A percentile compares a stretch with the other conserved stretches of the same genome.
Evolutionary conservation across 2,113 vertebrate species (phyloP).

Genomic region (Oncorhynchus mykiss): DNA sequence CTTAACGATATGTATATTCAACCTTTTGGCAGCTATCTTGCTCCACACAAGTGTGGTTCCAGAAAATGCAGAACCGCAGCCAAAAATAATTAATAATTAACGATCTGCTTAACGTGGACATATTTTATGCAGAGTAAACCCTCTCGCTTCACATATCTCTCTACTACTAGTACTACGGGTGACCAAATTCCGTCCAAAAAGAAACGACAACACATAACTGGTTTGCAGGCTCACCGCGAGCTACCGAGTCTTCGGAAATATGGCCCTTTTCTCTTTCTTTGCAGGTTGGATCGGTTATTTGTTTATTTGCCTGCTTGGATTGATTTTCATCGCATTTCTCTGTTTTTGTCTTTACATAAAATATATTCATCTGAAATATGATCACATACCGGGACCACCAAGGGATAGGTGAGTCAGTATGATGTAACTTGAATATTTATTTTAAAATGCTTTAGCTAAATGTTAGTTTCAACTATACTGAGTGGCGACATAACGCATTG

Average conservation of each 20-base stretch:
- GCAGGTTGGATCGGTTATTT: constrained; percentile 5
- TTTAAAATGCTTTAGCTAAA: not conserved
- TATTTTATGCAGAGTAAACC: no score
- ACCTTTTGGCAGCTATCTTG: no score
- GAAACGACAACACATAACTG: no score
- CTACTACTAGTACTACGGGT: no score
- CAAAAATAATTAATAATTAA: no score
- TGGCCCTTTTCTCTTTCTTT: constrained; percentile 5
- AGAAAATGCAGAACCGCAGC: no score
- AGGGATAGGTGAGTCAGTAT: constrained; percentile 67
- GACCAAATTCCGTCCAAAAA: no score
- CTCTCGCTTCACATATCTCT: no score
- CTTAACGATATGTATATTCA: no score
- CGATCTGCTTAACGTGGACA: no score
- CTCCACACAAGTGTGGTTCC: no score
- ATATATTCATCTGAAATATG: constrained; percentile 72
- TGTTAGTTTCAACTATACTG: not conserved
- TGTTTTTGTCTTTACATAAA: constrained; percentile 71
- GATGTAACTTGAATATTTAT: not conserved
- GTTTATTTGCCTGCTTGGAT: constrained; percentile 35
- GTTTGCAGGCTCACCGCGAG: no score
- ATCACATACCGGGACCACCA: constrained; percentile 77
- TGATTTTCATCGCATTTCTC: constrained; percentile 15
- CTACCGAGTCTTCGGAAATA: not conserved
- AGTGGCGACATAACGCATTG: not conserved